phyloP scores from a whole-genome alignment of 2,888 invertebrate species.

The Sceliomorpha sp. region DNA sequence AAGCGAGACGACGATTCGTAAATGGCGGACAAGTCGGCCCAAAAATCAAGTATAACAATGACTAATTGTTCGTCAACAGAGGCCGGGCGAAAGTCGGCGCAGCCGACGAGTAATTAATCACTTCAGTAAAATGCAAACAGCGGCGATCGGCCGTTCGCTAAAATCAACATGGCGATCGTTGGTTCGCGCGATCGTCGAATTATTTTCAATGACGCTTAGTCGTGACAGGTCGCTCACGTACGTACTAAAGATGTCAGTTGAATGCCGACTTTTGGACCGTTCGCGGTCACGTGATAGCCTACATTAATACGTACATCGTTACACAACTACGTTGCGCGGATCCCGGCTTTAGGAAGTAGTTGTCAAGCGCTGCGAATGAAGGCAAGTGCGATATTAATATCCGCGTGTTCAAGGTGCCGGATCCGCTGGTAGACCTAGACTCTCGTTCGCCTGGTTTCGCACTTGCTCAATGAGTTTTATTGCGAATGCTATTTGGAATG shows the following conservation, averaged over 20 bases:
- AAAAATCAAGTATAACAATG: too few species aligned
- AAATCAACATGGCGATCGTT: not conserved
- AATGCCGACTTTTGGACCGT: constrained; percentile 18
- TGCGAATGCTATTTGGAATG: not conserved
- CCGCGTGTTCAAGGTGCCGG: constrained; percentile 47
- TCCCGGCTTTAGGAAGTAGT: constrained; percentile 30
- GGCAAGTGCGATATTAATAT: constrained; percentile 55
- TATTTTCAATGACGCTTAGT: constrained; percentile 13
- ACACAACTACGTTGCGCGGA: constrained; percentile 16
- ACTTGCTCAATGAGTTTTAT: constrained; percentile 4
- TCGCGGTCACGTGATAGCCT: constrained; percentile 26
- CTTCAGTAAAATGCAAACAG: too few species aligned
- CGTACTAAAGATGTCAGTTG: constrained; percentile 12
- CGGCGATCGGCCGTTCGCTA: too few species aligned
- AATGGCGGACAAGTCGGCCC: too few species aligned
- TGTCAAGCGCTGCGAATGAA: constrained; percentile 25
- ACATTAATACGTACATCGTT: constrained; percentile 33
- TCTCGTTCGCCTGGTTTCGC: constrained; percentile 17
- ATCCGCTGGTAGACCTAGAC: constrained; percentile 50
- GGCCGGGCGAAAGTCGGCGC: too few species aligned
- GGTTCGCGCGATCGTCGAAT: not conserved
- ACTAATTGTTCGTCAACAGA: too few species aligned
- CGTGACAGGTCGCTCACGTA: not conserved
- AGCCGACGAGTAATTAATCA: too few species aligned
- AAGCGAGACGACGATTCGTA: too few species aligned